A percentile compares a stretch with the other conserved stretches of the same genome.
phyloP scores from a whole-genome alignment of 2,888 invertebrate genomes.

The Laothoe populi region DNA sequence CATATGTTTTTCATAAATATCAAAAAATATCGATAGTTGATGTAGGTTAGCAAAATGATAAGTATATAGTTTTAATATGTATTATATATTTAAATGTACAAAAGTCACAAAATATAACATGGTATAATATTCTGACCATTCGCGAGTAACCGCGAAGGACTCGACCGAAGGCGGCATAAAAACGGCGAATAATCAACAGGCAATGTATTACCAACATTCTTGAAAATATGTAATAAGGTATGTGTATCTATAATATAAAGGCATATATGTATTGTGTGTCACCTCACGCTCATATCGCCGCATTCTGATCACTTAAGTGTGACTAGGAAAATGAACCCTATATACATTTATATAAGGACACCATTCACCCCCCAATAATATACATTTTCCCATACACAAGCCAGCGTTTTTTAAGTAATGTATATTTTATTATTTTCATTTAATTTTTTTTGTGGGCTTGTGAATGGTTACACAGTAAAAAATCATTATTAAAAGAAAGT shows the following conservation, averaged over 20 bases:
- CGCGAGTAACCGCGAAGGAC: conserved; percentile 44
- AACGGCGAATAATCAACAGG: conserved; percentile 45
- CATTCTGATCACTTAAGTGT: conserved; percentile 28
- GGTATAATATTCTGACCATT: conserved; percentile 16
- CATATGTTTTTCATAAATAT: no score
- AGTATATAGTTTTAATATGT: no score
- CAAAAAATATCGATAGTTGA: no score
- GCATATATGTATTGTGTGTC: conserved; percentile 48
- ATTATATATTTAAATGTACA: no score
- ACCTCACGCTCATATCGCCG: conserved; percentile 40
- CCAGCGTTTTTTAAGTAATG: not conserved
- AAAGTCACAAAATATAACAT: not conserved
- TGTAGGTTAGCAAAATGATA: no score
- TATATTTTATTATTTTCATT: not conserved
- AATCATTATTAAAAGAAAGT: not conserved
- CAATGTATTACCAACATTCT: conserved; percentile 56
- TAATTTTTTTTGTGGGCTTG: not conserved
- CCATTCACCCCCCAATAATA: not conserved
- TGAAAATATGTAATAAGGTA: conserved; percentile 51
- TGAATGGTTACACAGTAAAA: not conserved
- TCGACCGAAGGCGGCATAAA: conserved; percentile 39
- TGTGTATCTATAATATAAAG: conserved; percentile 44
- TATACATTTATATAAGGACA: conserved; percentile 12
- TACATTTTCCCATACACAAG: not conserved
- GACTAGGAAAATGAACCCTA: conserved; percentile 15